Conservation (phyloP, 2,113 vertebrate genomes). For the Hystrix cristata region DNA sequence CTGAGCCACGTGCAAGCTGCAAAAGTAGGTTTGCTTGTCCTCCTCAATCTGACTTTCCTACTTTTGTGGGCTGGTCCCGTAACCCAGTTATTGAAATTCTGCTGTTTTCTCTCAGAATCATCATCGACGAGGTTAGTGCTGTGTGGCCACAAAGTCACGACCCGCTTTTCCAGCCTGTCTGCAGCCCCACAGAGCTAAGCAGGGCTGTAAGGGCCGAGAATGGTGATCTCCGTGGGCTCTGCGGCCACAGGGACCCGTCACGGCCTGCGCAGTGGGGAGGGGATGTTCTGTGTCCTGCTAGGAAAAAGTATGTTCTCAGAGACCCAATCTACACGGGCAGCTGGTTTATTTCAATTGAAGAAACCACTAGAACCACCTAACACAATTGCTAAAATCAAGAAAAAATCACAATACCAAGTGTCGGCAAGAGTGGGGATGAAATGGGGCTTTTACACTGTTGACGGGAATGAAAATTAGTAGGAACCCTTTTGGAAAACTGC, state of each 20-base stretch:
- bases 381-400: conserved; percentile 53
- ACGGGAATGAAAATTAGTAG: background rate
- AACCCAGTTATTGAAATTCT: conserved; percentile 57
- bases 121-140: conserved; percentile 81
- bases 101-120: conserved; percentile 4
- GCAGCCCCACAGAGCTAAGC: conserved; percentile 74
- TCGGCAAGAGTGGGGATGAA: background rate
- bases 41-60: background rate
- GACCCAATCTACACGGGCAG: background rate
- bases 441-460: background rate
- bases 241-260: conserved; percentile 63
- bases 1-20: background rate
- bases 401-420: conserved; percentile 44
- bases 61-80: background rate
- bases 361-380: background rate
- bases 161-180: conserved; percentile 79
- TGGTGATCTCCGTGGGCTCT: conserved; percentile 81
- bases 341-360: conserved; percentile 46
- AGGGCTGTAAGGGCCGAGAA: conserved; percentile 83
- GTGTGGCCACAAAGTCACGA: conserved; percentile 60
- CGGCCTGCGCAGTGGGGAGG: background rate
- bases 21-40: background rate
- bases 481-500: background rate
- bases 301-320: background rate
- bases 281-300: background rate